phyloP scores from a whole-genome alignment of 1,140 invertebrate species.

The Drosophila varians region DNA sequence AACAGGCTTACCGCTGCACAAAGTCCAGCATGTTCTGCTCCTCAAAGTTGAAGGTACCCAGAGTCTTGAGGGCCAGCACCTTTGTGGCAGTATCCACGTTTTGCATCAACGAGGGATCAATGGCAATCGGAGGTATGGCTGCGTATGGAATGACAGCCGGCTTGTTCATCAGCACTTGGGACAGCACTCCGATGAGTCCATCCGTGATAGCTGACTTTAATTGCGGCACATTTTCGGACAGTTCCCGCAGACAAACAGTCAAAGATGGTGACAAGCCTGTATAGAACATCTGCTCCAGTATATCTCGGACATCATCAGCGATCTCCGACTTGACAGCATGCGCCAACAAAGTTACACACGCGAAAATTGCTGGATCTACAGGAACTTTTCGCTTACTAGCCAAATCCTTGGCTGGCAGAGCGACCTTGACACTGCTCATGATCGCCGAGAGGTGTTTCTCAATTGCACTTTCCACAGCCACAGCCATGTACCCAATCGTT shows the following conservation, averaged over 20 bases:
- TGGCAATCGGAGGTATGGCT: slow-evolving; percentile 43
- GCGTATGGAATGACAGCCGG: slow-evolving; percentile 87
- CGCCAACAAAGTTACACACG: slow-evolving; percentile 96
- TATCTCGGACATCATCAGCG: slow-evolving; percentile 90
- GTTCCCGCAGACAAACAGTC: slow-evolving; percentile 94
- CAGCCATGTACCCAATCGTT: slow-evolving; percentile 94
- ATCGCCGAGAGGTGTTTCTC: slow-evolving; percentile 92
- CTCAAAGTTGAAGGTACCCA: slow-evolving; percentile 98
- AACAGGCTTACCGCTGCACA: slow-evolving; percentile 87
- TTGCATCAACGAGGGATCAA: slow-evolving; percentile 77
- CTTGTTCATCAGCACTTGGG: slow-evolving; percentile 94
- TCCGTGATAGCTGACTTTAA: slow-evolving; percentile 96
- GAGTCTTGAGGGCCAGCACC: slow-evolving; percentile 95
- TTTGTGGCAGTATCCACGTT: slow-evolving; percentile 90
- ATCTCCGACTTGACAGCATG: slow-evolving; percentile 92
- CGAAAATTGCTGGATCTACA: slow-evolving; percentile 95
- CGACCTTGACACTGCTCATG: slow-evolving; percentile 93
- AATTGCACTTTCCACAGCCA: slow-evolving; percentile 94
- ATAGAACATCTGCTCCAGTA: slow-evolving; percentile 96
- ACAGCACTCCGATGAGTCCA: slow-evolving; percentile 94
- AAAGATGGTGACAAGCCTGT: slow-evolving; percentile 95
- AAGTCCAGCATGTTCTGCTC: slow-evolving; percentile 96
- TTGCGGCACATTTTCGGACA: slow-evolving; percentile 94
- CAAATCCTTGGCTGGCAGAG: slow-evolving; percentile 91
- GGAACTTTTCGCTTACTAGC: slow-evolving; percentile 88